phyloP scores from a whole-genome alignment of 2,797 vertebrate genomes.

The Furcifer pardalis region DNA sequence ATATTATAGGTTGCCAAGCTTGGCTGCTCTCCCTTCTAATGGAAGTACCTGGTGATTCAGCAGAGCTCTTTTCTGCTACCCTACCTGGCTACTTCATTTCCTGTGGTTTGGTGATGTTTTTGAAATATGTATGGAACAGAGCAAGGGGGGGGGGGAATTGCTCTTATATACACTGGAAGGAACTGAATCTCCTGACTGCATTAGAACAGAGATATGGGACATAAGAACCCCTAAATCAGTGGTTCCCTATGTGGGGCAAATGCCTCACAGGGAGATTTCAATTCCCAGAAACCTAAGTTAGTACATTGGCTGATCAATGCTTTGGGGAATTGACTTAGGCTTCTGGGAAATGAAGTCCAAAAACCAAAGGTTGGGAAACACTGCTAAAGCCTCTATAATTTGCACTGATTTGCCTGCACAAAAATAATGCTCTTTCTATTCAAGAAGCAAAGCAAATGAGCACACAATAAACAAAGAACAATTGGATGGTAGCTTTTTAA shows the following conservation, averaged over 20 bases:
- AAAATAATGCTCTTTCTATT: too few species aligned
- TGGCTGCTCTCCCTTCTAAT: constrained; percentile 23
- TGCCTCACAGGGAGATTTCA: too few species aligned
- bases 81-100: constrained; percentile 17
- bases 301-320: too few species aligned
- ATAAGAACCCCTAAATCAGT: not conserved
- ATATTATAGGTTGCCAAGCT: constrained; percentile 23
- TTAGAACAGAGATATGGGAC: not conserved
- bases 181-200: not conserved
- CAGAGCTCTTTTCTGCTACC: constrained; percentile 6
- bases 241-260: too few species aligned
- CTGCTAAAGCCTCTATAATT: too few species aligned
- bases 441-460: too few species aligned
- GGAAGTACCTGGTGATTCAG: constrained; percentile 27
- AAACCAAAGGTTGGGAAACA: too few species aligned
- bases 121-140: constrained; percentile 7
- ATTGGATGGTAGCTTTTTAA: too few species aligned
- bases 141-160: not conserved
- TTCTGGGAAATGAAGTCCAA: too few species aligned
- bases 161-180: not conserved
- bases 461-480: too few species aligned
- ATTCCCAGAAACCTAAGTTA: not conserved
- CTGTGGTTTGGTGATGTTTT: not conserved
- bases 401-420: too few species aligned
- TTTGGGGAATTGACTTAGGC: too few species aligned